phyloP scores from a whole-genome alignment of 2,113 vertebrate species.

The Colaptes auratus region DNA sequence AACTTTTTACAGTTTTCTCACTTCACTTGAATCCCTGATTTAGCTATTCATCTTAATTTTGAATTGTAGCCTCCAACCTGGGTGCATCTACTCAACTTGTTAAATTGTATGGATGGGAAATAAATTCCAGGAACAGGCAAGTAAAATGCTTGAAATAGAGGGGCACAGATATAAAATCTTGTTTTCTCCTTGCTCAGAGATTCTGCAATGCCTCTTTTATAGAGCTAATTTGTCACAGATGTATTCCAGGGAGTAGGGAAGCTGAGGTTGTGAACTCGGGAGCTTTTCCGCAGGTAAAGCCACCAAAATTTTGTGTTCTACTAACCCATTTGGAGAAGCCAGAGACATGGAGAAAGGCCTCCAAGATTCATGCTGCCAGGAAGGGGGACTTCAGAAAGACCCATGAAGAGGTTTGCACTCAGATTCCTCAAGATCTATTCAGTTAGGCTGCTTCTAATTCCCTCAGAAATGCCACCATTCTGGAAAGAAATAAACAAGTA shows the following conservation, averaged over 20 bases:
- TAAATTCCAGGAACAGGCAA: background rate
- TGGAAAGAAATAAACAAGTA: background rate
- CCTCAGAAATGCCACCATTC: background rate
- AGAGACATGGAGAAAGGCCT: conserved; percentile 51
- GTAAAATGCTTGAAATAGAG: background rate
- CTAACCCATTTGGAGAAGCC: conserved; percentile 43
- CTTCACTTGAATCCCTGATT: background rate
- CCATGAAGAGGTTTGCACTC: conserved; percentile 52
- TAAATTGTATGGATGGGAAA: background rate
- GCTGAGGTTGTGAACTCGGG: conserved; percentile 43
- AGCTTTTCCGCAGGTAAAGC: conserved; percentile 55
- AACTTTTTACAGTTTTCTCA: background rate
- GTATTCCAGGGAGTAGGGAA: conserved; percentile 37
- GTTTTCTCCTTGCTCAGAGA: conserved; percentile 27
- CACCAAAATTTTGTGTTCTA: conserved; percentile 52
- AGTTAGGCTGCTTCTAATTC: conserved; percentile 8
- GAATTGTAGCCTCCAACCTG: background rate
- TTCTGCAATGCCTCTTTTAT: background rate
- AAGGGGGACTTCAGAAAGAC: conserved; percentile 52
- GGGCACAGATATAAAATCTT: background rate
- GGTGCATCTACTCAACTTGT: background rate
- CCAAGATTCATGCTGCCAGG: conserved; percentile 47
- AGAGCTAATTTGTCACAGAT: conserved; percentile 20
- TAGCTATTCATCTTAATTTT: background rate
- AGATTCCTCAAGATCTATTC: conserved; percentile 39